A percentile compares a stretch with the other conserved stretches of the same genome.
Conservation (phyloP, 64 coral and sea anemone species). For the Hydrozoanthus tunicans region DNA sequence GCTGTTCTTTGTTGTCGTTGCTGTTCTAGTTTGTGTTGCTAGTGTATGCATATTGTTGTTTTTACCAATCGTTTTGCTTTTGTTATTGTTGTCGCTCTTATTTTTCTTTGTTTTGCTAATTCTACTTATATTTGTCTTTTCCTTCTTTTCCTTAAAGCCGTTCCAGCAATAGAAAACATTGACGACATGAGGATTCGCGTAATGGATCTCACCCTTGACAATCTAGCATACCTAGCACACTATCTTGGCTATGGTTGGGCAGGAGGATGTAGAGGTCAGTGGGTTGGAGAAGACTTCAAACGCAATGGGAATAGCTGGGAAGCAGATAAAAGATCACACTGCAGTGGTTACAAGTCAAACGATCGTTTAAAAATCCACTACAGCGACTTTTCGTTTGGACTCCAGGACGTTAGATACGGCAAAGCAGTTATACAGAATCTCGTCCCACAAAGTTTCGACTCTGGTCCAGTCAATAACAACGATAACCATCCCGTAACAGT, state of each 20-base stretch:
- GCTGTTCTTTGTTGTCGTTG: not conserved
- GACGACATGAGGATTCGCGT: slow-evolving; percentile 56
- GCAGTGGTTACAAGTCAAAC: slow-evolving; percentile 47
- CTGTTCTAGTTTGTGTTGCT: too few relatives aligned
- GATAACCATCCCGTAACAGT: not conserved
- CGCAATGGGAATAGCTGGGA: slow-evolving; percentile 64
- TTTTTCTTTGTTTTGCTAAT: not conserved
- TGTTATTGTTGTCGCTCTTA: not conserved
- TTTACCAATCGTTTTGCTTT: too few relatives aligned
- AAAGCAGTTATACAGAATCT: not conserved
- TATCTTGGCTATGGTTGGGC: slow-evolving; percentile 58
- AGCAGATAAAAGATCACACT: not conserved
- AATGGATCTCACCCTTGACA: slow-evolving; percentile 53
- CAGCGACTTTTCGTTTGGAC: not conserved
- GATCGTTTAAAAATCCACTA: slow-evolving; percentile 58
- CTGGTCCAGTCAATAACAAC: not conserved
- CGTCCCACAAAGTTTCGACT: not conserved
- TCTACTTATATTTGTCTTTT: too few relatives aligned
- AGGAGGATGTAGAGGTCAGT: slow-evolving; percentile 27
- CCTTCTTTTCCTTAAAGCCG: not conserved
- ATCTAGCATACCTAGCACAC: slow-evolving; percentile 25
- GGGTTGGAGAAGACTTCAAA: slow-evolving; percentile 40
- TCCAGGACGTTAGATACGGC: slow-evolving; percentile 1
- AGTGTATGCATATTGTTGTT: too few relatives aligned
- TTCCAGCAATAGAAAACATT: not conserved